phyloP scores from a whole-genome alignment of 2,888 invertebrate genomes.

The Selenia dentaria region DNA sequence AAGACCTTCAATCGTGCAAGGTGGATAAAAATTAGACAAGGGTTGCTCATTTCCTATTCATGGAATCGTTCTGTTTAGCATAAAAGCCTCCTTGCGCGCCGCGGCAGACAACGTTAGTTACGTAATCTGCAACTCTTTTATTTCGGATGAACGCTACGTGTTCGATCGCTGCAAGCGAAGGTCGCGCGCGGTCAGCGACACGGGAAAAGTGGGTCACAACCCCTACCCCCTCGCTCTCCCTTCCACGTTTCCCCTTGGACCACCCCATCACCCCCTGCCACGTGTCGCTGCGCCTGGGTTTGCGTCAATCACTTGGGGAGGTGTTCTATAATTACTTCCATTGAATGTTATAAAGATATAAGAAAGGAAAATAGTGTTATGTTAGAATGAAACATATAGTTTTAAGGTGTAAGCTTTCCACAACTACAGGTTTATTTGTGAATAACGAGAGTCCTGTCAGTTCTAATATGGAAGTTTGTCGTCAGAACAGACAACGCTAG shows the following conservation, averaged over 20 bases:
- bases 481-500: too few relatives aligned
- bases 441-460: too few relatives aligned
- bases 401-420: too few relatives aligned
- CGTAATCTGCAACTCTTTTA: constrained; percentile 60
- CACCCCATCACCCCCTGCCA: constrained; percentile 39
- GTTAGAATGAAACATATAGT: too few relatives aligned
- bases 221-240: constrained; percentile 45
- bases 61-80: constrained; percentile 15
- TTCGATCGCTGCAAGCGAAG: constrained; percentile 76
- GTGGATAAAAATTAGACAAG: constrained; percentile 8
- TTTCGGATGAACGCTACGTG: constrained; percentile 55
- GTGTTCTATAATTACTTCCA: too few relatives aligned
- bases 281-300: constrained; percentile 49
- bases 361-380: too few relatives aligned
- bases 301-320: constrained; percentile 30
- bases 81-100: constrained; percentile 11
- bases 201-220: constrained; percentile 70
- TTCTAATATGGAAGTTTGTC: too few relatives aligned
- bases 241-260: constrained; percentile 25
- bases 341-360: too few relatives aligned
- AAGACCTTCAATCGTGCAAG: too few relatives aligned
- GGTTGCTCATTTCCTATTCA: constrained; percentile 8
- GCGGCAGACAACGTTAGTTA: constrained; percentile 59
- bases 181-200: constrained; percentile 79
- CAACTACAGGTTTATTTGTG: too few relatives aligned